Evolutionary conservation across 2,888 invertebrate genomes (phyloP).

Genomic region (Lissonota sp.): DNA sequence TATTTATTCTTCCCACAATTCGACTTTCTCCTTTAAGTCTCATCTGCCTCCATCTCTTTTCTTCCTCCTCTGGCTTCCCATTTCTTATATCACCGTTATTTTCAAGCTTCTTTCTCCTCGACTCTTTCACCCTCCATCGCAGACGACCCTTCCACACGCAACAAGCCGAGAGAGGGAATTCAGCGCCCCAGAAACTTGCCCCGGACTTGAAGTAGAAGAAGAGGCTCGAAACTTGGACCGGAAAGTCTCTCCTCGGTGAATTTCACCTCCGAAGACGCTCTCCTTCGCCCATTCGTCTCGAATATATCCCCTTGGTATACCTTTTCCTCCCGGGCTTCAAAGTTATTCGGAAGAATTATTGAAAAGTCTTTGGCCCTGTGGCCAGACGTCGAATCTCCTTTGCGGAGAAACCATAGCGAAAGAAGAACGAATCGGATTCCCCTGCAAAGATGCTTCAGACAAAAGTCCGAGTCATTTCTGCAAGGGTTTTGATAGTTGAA

Average conservation of each 20-base stretch:
- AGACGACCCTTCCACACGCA: slow-evolving; percentile 16
- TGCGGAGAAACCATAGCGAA: slow-evolving; percentile 5
- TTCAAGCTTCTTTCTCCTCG: slow-evolving; percentile 39
- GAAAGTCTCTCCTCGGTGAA: slow-evolving; percentile 55
- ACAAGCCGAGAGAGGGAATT: slow-evolving; percentile 13
- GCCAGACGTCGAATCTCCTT: slow-evolving; percentile 24
- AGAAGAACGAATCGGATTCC: slow-evolving; percentile 19
- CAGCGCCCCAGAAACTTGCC: slow-evolving; percentile 40
- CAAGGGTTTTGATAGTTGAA: background rate
- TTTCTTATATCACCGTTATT: slow-evolving; percentile 58
- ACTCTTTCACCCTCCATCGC: slow-evolving; percentile 30
- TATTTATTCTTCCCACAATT: slow-evolving; percentile 54
- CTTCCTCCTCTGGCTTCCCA: slow-evolving; percentile 28
- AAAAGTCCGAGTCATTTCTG: slow-evolving; percentile 8
- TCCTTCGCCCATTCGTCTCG: slow-evolving; percentile 33
- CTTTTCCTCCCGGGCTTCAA: slow-evolving; percentile 63
- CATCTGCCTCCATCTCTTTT: slow-evolving; percentile 28
- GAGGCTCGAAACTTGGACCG: slow-evolving; percentile 58
- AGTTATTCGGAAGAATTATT: slow-evolving; percentile 80
- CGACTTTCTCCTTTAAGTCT: slow-evolving; percentile 35
- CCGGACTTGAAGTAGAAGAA: slow-evolving; percentile 49
- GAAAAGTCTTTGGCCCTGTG: slow-evolving; percentile 74
- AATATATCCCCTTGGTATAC: slow-evolving; percentile 1
- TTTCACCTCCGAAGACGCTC: background rate
- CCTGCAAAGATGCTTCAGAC: slow-evolving; percentile 11